A percentile compares a stretch with the other conserved stretches of the same genome.
phyloP scores from a whole-genome alignment of 1,140 invertebrate species.

The Philopotamus ludificatus region DNA sequence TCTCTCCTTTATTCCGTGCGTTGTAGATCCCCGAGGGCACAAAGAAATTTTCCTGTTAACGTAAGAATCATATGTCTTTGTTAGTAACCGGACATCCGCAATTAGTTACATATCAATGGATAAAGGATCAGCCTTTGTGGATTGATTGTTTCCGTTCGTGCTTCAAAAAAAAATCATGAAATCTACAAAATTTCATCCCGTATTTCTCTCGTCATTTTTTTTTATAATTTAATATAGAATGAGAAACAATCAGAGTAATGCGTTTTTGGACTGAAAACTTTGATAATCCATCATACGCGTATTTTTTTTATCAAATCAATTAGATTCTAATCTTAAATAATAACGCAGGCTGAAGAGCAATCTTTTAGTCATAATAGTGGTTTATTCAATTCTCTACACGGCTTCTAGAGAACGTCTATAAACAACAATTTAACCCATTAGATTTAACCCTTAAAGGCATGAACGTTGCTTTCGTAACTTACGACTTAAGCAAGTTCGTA shows the following conservation, averaged over 20 bases:
- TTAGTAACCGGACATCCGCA: constrained; percentile 32
- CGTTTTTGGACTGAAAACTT: too few species aligned
- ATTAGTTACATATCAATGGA: constrained; percentile 37
- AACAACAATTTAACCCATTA: background rate
- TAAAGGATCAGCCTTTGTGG: constrained; percentile 25
- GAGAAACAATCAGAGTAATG: too few species aligned
- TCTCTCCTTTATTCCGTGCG: background rate
- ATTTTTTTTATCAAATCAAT: too few species aligned
- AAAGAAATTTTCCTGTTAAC: constrained; percentile 22
- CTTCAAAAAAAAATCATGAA: constrained; percentile 1
- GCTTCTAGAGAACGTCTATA: too few species aligned
- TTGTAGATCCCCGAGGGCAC: background rate
- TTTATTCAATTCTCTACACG: too few species aligned
- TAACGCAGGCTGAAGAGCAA: too few species aligned
- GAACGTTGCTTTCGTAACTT: background rate
- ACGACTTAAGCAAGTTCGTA: constrained; percentile 10
- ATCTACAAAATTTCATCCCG: background rate
- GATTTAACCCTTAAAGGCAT: background rate
- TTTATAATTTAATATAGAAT: too few species aligned
- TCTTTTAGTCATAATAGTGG: too few species aligned
- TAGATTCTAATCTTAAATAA: too few species aligned
- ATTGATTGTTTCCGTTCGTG: constrained; percentile 33
- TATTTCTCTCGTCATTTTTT: background rate
- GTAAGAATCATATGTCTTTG: constrained; percentile 31
- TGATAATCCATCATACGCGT: too few species aligned